Evolutionary conservation across 2,113 vertebrate species (phyloP).

Genomic region (Otus sunia): DNA sequence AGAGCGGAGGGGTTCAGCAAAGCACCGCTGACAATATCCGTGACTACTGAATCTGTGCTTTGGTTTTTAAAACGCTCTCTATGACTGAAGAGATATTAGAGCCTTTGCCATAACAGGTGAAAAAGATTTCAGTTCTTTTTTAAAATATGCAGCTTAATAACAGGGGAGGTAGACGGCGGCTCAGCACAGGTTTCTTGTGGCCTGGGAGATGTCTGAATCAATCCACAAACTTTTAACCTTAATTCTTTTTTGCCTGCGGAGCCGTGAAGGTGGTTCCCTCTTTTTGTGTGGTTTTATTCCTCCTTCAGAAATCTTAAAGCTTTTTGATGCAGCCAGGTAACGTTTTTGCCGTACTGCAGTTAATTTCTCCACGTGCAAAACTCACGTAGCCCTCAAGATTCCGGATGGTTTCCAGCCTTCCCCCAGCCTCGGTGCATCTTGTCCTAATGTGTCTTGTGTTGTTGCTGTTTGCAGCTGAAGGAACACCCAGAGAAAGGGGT

Average conservation of each 20-base stretch:
- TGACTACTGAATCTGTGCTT: not conserved
- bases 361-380: not conserved
- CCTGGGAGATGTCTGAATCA: not conserved
- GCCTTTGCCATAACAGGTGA: conserved; percentile 16
- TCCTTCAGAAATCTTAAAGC: not conserved
- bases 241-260: not conserved
- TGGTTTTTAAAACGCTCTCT: not conserved
- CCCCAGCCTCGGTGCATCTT: fast-evolving
- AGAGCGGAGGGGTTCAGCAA: not conserved
- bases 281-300: not conserved
- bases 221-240: not conserved
- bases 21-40: not conserved
- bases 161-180: not conserved
- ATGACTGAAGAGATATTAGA: not conserved
- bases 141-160: not conserved
- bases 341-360: not conserved
- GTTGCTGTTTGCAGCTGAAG: conserved; percentile 79
- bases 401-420: not conserved
- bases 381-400: fast-evolving
- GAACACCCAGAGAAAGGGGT: conserved; percentile 86
- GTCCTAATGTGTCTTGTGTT: not conserved
- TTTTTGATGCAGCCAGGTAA: not conserved
- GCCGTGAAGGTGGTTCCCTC: not conserved
- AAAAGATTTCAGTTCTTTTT: not conserved
- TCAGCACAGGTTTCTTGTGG: not conserved